Percentiles rank a stretch among this genome's conserved stretches.
phyloP scores from a whole-genome alignment of 1,140 invertebrate species.

The Subanguina moxae region DNA sequence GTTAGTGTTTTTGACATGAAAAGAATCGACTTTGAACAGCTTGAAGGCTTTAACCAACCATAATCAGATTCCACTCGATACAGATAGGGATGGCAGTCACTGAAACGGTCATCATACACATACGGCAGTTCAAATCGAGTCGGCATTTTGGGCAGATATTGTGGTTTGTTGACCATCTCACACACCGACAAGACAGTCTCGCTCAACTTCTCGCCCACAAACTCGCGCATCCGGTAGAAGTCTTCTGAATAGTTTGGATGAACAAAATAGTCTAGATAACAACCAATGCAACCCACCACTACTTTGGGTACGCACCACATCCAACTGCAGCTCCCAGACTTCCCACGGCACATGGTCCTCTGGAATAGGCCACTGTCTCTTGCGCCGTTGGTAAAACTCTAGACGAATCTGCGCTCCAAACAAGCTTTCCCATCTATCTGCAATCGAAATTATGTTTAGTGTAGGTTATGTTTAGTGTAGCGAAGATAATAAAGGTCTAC shows the following conservation, averaged over 20 bases:
- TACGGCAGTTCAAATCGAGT: slow-evolving; percentile 22
- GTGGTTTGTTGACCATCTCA: slow-evolving; percentile 39
- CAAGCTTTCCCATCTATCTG: slow-evolving; percentile 44
- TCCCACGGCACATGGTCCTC: slow-evolving; percentile 46
- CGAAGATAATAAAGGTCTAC: slow-evolving; percentile 9
- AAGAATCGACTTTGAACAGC: too few relatives aligned
- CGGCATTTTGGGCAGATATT: slow-evolving; percentile 43
- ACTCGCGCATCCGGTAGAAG: slow-evolving; percentile 46
- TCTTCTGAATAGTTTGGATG: slow-evolving; percentile 33
- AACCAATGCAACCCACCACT: slow-evolving; percentile 25
- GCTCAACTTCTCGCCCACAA: slow-evolving; percentile 40
- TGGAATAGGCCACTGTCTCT: slow-evolving; percentile 46
- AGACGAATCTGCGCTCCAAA: slow-evolving; percentile 37
- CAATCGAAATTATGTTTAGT: slow-evolving; percentile 3
- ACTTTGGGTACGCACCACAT: slow-evolving; percentile 40
- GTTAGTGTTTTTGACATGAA: too few relatives aligned
- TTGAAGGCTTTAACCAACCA: neutral
- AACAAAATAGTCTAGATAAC: neutral
- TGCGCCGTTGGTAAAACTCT: slow-evolving; percentile 46
- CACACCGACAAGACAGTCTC: slow-evolving; percentile 41
- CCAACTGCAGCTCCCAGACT: slow-evolving; percentile 44
- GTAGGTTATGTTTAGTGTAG: neutral
- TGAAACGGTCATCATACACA: slow-evolving; percentile 43
- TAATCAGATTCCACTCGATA: slow-evolving; percentile 36
- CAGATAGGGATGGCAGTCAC: slow-evolving; percentile 44